These are phyloP conservation scores for Pogonophryne albipinna DNA, from an alignment of 2,797 vertebrate genomes.

Conservation along the genomic window DNA sequence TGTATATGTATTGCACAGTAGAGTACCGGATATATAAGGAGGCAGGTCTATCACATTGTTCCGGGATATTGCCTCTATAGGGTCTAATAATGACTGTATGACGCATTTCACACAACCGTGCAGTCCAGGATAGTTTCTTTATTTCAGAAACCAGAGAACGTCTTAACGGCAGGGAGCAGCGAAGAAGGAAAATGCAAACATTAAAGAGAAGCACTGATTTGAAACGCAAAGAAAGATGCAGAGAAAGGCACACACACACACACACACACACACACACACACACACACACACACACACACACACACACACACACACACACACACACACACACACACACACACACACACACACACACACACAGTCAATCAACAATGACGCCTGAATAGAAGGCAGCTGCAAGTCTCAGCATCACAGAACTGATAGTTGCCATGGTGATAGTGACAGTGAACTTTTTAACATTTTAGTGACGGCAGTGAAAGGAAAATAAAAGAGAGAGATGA, in stretches of 20 bases:
- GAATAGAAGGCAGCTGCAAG: conserved; percentile 77
- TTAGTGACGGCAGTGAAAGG: conserved; percentile 64
- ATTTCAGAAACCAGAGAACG: conserved; percentile 45
- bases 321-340: conserved; percentile 13
- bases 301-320: conserved; percentile 22
- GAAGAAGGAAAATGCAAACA: conserved; percentile 55
- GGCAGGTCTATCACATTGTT: conserved; percentile 1
- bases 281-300: not conserved
- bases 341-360: conserved; percentile 18
- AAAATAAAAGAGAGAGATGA: conserved; percentile 26
- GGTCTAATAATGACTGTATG: conserved; percentile 21
- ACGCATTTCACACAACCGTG: conserved; percentile 27
- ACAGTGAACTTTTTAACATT: conserved; percentile 82
- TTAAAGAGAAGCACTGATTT: conserved; percentile 54
- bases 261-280: too few species aligned
- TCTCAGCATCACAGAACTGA: conserved; percentile 77
- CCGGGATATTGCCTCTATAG: conserved; percentile 5
- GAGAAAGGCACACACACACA: conserved; percentile 21
- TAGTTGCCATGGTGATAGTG: conserved; percentile 84
- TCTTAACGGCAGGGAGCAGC: conserved; percentile 25
- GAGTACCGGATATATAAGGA: not conserved
- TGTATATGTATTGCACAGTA: not conserved
- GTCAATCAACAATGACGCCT: conserved; percentile 67
- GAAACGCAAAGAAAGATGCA: conserved; percentile 49
- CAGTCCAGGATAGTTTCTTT: conserved; percentile 47